Conservation (phyloP, 2,888 invertebrate species). For the Eupithecia vulgata region DNA sequence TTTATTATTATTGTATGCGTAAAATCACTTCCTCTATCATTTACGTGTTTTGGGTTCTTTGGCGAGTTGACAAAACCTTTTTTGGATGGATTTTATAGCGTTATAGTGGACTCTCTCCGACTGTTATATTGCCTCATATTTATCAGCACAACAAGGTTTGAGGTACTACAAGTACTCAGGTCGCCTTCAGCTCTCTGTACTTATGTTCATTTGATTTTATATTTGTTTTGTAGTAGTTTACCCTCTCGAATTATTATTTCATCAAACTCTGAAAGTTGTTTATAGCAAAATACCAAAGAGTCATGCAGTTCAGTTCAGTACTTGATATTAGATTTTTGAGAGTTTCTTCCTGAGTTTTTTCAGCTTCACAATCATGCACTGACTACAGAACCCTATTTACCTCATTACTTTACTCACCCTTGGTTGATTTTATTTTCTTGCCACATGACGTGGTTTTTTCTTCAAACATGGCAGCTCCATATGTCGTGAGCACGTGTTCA, state of each 20-base stretch:
- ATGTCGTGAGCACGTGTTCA: conserved; percentile 75
- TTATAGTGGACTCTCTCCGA: not conserved
- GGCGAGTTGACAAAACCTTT: not conserved
- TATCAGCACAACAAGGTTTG: not conserved
- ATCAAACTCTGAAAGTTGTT: too few relatives aligned
- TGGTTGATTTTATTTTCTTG: conserved; percentile 56
- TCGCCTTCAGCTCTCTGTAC: too few relatives aligned
- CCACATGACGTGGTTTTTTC: conserved; percentile 77
- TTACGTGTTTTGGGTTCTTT: conserved; percentile 48
- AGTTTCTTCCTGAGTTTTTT: not conserved
- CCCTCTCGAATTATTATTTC: too few relatives aligned
- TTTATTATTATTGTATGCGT: conserved; percentile 72
- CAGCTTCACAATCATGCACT: not conserved
- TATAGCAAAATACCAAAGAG: too few relatives aligned
- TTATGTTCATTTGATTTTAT: too few relatives aligned
- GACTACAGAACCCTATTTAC: not conserved
- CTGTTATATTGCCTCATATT: too few relatives aligned
- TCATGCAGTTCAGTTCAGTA: too few relatives aligned
- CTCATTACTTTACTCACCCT: conserved; percentile 16
- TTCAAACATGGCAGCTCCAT: conserved; percentile 65
- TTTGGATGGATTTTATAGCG: not conserved
- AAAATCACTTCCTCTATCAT: conserved; percentile 81
- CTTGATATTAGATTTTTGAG: not conserved
- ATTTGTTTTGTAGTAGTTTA: not conserved
- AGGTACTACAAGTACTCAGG: too few relatives aligned